phyloP scores from a whole-genome alignment of 2,888 invertebrate species.

The Pachydiplax longipennis region DNA sequence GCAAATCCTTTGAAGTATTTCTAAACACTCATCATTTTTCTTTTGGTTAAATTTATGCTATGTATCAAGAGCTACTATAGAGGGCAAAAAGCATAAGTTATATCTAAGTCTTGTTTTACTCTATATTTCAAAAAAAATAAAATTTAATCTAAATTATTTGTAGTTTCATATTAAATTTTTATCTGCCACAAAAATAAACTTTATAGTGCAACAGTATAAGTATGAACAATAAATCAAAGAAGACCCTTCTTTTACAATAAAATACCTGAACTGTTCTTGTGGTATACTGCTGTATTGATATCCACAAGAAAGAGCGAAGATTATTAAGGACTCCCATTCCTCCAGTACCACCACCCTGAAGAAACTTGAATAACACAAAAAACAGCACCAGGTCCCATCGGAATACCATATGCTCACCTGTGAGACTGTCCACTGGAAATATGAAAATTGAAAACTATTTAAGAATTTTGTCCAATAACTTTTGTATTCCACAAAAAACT shows the following conservation, averaged over 20 bases:
- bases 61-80: too few relatives aligned
- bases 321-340: conserved; percentile 94
- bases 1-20: too few relatives aligned
- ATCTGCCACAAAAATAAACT: not conserved
- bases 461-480: not conserved
- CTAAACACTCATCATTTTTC: too few relatives aligned
- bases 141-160: too few relatives aligned
- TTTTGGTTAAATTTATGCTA: too few relatives aligned
- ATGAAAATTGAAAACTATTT: conserved; percentile 48
- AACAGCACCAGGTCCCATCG: conserved; percentile 90
- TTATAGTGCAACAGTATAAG: not conserved
- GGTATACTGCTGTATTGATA: conserved; percentile 93
- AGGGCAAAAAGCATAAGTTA: too few relatives aligned
- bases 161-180: not conserved
- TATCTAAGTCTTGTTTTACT: too few relatives aligned
- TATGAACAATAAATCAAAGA: not conserved
- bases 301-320: conserved; percentile 91
- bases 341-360: conserved; percentile 94
- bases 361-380: conserved; percentile 87
- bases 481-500: too few relatives aligned
- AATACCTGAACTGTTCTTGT: conserved; percentile 86
- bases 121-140: too few relatives aligned
- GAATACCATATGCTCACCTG: conserved; percentile 64
- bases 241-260: conserved; percentile 51
- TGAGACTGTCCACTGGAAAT: conserved; percentile 81